These are phyloP conservation scores for Pholis gunnellus DNA, from an alignment of 2,113 vertebrate genomes.

Conservation along the genomic window DNA sequence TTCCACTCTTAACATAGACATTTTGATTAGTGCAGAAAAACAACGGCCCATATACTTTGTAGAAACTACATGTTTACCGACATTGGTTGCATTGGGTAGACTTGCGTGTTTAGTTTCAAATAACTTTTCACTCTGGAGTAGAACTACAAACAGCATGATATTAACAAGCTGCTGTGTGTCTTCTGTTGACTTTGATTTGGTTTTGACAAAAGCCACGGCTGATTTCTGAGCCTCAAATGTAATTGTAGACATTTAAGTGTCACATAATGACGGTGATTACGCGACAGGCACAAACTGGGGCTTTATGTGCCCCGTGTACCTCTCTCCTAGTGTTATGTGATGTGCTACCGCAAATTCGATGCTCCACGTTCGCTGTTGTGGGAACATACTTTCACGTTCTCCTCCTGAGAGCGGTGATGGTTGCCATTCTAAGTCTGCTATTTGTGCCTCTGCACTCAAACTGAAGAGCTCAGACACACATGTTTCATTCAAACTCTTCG, in stretches of 20 bases:
- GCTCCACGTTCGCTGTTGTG: background rate
- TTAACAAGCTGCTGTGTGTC: conserved; percentile 17
- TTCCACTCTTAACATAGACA: background rate
- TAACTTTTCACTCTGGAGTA: background rate
- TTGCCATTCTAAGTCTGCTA: background rate
- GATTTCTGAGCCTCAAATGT: conserved; percentile 14
- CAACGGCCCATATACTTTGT: too few species aligned
- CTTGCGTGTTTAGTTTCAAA: background rate
- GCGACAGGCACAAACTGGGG: background rate
- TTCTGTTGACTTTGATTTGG: background rate
- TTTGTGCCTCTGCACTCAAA: background rate
- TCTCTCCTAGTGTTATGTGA: background rate
- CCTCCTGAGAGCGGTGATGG: background rate
- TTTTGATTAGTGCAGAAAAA: background rate
- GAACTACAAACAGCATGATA: background rate
- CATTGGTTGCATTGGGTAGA: background rate
- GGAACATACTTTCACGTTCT: conserved; percentile 23
- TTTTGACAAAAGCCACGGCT: conserved; percentile 6
- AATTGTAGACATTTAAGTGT: conserved; percentile 22
- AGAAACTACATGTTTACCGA: background rate
- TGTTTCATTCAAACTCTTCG: background rate
- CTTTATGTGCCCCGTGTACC: background rate
- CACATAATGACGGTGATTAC: conserved; percentile 37
- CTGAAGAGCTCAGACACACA: background rate
- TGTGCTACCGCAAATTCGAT: background rate